phyloP scores from a whole-genome alignment of 2,113 vertebrate genomes.

The Neotragus pygmaeus region DNA sequence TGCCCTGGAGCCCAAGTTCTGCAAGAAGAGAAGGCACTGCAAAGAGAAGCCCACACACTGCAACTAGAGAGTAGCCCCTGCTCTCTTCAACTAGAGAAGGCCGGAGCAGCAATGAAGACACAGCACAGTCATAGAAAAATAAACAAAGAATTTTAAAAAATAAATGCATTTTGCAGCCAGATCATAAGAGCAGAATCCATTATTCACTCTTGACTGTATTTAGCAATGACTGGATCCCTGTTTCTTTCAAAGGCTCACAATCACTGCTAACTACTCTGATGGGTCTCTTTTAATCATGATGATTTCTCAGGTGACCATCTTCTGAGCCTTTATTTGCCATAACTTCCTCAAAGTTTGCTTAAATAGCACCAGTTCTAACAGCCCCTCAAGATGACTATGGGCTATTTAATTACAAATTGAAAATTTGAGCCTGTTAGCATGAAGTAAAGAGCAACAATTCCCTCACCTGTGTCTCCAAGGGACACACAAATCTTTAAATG shows the following conservation, averaged over 20 bases:
- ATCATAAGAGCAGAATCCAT: constrained; percentile 2
- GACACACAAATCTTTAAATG: constrained; percentile 57
- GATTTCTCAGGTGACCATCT: constrained; percentile 22
- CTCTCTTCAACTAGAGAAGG: not conserved
- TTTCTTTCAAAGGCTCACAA: constrained; percentile 54
- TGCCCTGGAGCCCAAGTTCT: not conserved
- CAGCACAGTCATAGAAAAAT: not conserved
- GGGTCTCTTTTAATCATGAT: constrained; percentile 8
- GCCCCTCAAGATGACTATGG: constrained; percentile 47
- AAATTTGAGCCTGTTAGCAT: constrained; percentile 49
- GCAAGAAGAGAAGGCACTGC: not conserved
- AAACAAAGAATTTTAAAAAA: not conserved
- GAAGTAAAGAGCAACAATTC: constrained; percentile 37
- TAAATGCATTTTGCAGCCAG: not conserved
- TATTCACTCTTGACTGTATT: constrained; percentile 27
- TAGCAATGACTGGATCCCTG: not conserved
- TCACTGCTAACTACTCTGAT: not conserved
- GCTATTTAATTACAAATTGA: constrained; percentile 52
- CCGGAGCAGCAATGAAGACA: not conserved
- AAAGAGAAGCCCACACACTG: not conserved
- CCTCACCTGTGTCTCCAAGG: constrained; percentile 43
- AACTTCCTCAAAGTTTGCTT: constrained; percentile 25
- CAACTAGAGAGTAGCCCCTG: not conserved
- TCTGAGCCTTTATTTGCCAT: constrained; percentile 56
- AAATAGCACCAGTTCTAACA: constrained; percentile 34